Percentiles rank a stretch among this genome's conserved stretches.
phyloP scores from a whole-genome alignment of 2,888 invertebrate species.

The Cinara cedri region DNA sequence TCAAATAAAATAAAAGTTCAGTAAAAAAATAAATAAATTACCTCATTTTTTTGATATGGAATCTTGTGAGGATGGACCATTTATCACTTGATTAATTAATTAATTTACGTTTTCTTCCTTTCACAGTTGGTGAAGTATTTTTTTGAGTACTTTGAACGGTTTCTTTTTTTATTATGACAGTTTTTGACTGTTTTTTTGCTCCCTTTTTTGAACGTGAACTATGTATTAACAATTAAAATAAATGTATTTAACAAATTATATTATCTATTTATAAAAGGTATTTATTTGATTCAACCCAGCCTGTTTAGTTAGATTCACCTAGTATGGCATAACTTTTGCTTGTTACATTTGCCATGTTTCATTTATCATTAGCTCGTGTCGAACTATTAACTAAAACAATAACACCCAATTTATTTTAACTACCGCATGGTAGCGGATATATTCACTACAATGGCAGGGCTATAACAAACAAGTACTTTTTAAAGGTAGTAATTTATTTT shows the following conservation, averaged over 20 bases:
- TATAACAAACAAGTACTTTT: too few species aligned
- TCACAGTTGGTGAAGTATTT: constrained; percentile 24
- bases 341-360: too few species aligned
- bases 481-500: neutral
- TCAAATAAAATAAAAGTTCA: neutral
- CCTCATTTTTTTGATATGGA: constrained; percentile 41
- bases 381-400: too few species aligned
- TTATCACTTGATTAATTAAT: constrained; percentile 9
- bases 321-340: too few species aligned
- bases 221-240: neutral
- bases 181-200: constrained; percentile 34
- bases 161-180: constrained; percentile 47
- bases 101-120: constrained; percentile 37
- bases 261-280: too few species aligned
- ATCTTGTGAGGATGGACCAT: constrained; percentile 17
- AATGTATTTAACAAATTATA: neutral
- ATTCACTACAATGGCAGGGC: too few species aligned
- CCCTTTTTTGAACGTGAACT: constrained; percentile 46
- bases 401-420: too few species aligned
- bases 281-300: too few species aligned
- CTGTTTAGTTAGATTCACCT: too few species aligned
- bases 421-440: too few species aligned
- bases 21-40: constrained; percentile 24
- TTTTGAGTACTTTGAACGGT: constrained; percentile 20
- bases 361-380: too few species aligned